phyloP scores from a whole-genome alignment of 2,888 invertebrate species.

The Melieria crassipennis region DNA sequence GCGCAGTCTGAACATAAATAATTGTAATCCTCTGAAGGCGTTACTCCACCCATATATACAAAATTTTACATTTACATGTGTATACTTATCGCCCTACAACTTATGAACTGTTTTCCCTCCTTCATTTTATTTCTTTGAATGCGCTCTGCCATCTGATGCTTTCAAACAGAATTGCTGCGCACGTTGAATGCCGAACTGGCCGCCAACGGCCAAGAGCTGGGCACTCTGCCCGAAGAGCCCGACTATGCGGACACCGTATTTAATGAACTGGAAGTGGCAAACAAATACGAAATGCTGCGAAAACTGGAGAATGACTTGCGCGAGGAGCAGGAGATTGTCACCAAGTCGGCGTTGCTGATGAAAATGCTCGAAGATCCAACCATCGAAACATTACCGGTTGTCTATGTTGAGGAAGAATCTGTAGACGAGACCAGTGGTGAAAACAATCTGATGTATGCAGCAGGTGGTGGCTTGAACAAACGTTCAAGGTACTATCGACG shows the following conservation, averaged over 20 bases:
- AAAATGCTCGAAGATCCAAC: constrained; percentile 65
- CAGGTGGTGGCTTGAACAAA: constrained; percentile 60
- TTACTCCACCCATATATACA: too few relatives aligned
- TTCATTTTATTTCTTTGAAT: background rate
- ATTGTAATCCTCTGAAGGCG: too few relatives aligned
- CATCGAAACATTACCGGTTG: constrained; percentile 60
- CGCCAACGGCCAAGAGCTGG: constrained; percentile 45
- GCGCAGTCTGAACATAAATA: too few relatives aligned
- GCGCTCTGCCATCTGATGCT: background rate
- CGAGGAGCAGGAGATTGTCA: constrained; percentile 63
- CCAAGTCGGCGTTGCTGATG: constrained; percentile 63
- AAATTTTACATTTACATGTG: too few relatives aligned
- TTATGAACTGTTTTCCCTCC: too few relatives aligned
- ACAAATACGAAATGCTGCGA: constrained; percentile 58
- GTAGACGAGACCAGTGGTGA: constrained; percentile 45
- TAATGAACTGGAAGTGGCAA: constrained; percentile 58
- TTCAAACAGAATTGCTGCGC: constrained; percentile 53
- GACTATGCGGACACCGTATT: constrained; percentile 58
- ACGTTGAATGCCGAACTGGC: constrained; percentile 57
- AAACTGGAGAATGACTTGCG: constrained; percentile 61
- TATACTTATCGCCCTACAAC: too few relatives aligned
- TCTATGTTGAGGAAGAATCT: constrained; percentile 62
- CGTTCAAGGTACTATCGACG: constrained; percentile 71
- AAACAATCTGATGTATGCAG: constrained; percentile 42
- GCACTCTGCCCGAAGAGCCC: constrained; percentile 48